phyloP scores from a whole-genome alignment of 2,113 vertebrate species.

The Colinus virginianus region DNA sequence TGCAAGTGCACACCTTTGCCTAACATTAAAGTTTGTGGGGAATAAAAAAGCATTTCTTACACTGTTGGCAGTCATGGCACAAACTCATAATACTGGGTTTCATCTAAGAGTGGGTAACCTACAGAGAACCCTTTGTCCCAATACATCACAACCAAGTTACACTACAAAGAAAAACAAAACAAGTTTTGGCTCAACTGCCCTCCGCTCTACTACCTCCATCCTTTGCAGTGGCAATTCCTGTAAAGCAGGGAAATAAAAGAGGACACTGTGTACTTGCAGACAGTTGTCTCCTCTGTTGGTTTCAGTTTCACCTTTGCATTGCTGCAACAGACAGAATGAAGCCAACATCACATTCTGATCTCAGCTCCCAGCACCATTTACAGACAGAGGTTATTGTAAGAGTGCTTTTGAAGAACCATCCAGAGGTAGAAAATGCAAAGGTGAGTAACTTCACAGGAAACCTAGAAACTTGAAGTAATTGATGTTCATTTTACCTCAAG shows the following conservation, averaged over 20 bases:
- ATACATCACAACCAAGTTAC: neutral
- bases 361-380: neutral
- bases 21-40: too few species aligned
- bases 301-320: neutral
- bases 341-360: neutral
- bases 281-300: neutral
- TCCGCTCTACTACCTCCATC: neutral
- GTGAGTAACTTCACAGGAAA: neutral
- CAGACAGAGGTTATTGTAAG: neutral
- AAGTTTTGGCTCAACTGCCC: neutral
- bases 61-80: neutral
- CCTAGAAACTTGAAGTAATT: neutral
- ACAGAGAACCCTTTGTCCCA: neutral
- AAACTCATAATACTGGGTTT: neutral
- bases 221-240: neutral
- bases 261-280: neutral
- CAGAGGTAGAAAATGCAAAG: neutral
- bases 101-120: neutral
- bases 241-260: neutral
- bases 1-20: neutral
- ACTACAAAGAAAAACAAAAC: neutral
- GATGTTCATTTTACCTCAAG: too few species aligned
- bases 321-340: fast-evolving
- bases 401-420: neutral
- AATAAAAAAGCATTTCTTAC: neutral